A percentile compares a stretch with the other conserved stretches of the same genome.
phyloP scores from a whole-genome alignment of 2,797 vertebrate species.

The Rhynchonycteris naso region DNA sequence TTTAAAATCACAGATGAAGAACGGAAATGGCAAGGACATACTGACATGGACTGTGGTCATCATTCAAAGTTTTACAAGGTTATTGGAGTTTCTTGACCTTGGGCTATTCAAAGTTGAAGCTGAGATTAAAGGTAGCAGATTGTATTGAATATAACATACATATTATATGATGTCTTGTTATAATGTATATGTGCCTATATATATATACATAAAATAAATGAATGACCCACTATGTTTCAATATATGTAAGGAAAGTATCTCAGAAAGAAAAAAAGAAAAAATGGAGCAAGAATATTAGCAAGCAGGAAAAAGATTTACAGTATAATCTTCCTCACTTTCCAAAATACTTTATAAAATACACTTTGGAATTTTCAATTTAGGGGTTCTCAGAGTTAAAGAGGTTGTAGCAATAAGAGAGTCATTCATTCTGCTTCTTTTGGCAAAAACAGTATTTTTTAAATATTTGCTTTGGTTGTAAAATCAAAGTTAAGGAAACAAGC shows the following conservation, averaged over 20 bases:
- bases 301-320: neutral
- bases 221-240: neutral
- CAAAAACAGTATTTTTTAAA: conserved; percentile 45
- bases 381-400: conserved; percentile 43
- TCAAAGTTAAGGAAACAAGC: conserved; percentile 23
- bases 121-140: neutral
- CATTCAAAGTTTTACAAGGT: neutral
- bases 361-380: conserved; percentile 43
- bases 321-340: neutral
- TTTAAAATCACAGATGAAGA: neutral
- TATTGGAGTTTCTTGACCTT: neutral
- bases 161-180: neutral
- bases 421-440: conserved; percentile 13
- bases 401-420: neutral
- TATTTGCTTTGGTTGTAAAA: conserved; percentile 16
- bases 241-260: neutral
- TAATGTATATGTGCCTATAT: neutral
- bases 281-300: neutral
- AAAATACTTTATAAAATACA: conserved; percentile 52
- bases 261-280: conserved; percentile 7
- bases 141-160: neutral
- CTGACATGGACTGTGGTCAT: neutral
- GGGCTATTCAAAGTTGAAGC: neutral
- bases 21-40: neutral
- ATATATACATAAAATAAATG: neutral